Evolutionary conservation across 2,113 vertebrate species (phyloP), one percentile per base, ranked within the genome.

Genomic region (Tenrec ecaudatus): DNA sequence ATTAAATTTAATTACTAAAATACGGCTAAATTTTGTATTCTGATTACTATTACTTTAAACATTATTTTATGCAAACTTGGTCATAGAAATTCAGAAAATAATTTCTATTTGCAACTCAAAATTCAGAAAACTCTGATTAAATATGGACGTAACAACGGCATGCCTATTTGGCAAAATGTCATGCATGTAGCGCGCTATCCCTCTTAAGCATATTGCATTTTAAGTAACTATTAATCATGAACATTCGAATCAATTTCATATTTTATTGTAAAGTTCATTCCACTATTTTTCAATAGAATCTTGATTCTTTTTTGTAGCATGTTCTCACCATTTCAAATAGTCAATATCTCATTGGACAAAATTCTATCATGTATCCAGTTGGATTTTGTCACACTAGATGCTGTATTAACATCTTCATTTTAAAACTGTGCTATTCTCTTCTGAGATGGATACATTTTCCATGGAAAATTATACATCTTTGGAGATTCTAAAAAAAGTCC

Each of bases 21-120:
- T 82, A 68, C 85, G 23, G n/a, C 4, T 83, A 86, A 80, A 86
- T 66, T 80, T 94, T 82, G 25, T 36, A 83, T 87, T 87, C 36
- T 92, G 25, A 81, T 88, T 77, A 83, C 68, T 38, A 81, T 38
- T 29, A 89, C 5, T 57, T 89, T 23, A 75, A 2, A 79, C 16
- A 47, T 83, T 92, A 89, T 73, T 27, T 38, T 77, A 25, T 58
- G 53, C 19, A 83, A 12, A 3, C 20, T 62, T 43, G 15, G 15
- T 87, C 29, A 16, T 25, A 87, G 53, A 87, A 40, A 40, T 40
- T 40, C 40, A 40, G 40, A 40, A 40, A 40, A 40, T 6, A 23
- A 71, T 12, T 95, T 96, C n/a, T 33, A 76, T 38, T 90, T 40
- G 16, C 78, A 27, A 93, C 43, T 95, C 27, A 88, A 9, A 91